Percentiles rank a stretch among this genome's conserved stretches.
Conservation (phyloP, 1,140 invertebrate genomes). For the Trachelipus rathkii region DNA sequence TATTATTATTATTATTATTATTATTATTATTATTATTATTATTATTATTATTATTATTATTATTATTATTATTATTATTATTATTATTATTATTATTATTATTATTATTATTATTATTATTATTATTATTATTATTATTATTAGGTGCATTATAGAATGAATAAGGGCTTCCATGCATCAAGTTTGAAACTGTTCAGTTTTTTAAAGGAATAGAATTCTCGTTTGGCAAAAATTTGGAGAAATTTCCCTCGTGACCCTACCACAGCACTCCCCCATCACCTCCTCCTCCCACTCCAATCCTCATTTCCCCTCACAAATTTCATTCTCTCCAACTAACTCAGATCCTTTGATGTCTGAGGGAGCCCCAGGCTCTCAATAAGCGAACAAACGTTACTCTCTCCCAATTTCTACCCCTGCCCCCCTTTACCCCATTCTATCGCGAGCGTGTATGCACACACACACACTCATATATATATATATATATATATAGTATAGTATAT, state of each 20-base stretch:
- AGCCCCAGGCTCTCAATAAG: slow-evolving; percentile 7
- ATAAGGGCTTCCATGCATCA: too few species aligned
- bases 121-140: too few species aligned
- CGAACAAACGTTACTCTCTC: slow-evolving; percentile 1
- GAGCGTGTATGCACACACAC: not conserved
- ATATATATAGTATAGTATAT: slow-evolving; percentile 15
- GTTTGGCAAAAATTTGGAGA: not conserved
- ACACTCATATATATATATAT: slow-evolving; percentile 5
- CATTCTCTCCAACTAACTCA: slow-evolving; percentile 9
- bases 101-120: too few species aligned
- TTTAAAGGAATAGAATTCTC: slow-evolving; percentile 3
- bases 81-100: too few species aligned
- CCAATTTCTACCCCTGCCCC: too few species aligned
- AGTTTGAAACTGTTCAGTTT: not conserved
- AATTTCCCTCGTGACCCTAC: not conserved
- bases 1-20: too few species aligned
- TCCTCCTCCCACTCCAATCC: not conserved
- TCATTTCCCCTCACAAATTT: not conserved
- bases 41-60: too few species aligned
- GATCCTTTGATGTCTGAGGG: slow-evolving; percentile 11
- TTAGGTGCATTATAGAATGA: too few species aligned
- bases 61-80: too few species aligned
- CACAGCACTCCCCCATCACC: not conserved
- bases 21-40: too few species aligned
- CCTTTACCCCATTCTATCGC: too few species aligned